Evolutionary conservation across 2,797 vertebrate species (phyloP).

Genomic region (Vespertilio murinus): DNA sequence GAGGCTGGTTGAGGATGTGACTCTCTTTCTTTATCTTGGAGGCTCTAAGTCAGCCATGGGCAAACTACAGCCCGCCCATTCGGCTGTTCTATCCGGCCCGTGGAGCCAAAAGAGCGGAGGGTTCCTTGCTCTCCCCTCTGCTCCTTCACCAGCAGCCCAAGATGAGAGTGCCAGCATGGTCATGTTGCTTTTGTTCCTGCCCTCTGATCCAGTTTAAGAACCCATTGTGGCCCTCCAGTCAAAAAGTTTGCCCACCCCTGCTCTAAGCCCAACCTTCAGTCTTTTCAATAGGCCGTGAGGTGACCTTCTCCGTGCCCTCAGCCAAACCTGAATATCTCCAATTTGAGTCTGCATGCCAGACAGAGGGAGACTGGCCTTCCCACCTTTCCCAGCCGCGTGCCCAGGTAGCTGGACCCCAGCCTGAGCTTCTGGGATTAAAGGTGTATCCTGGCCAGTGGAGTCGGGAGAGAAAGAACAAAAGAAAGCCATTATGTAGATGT

Average conservation of each 20-base stretch:
- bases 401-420: not conserved
- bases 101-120: too few species aligned
- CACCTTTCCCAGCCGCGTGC: not conserved
- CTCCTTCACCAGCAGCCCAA: too few species aligned
- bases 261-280: not conserved
- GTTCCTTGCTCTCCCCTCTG: too few species aligned
- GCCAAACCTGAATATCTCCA: not conserved
- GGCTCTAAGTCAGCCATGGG: too few species aligned
- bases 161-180: too few species aligned
- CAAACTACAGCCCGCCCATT: too few species aligned
- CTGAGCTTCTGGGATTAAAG: not conserved
- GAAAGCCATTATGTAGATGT: not conserved
- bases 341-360: not conserved
- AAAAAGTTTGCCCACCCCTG: too few species aligned
- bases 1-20: not conserved
- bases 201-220: too few species aligned
- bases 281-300: not conserved
- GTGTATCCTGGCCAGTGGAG: constrained; percentile 15
- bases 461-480: constrained; percentile 45
- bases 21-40: not conserved
- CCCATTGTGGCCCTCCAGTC: too few species aligned
- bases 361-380: not conserved
- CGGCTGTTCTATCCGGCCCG: too few species aligned
- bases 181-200: too few species aligned
- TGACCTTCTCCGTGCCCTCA: not conserved